These are phyloP conservation scores for Dufourea novaeangliae DNA, from an alignment of 1,140 invertebrate genomes.

Conservation along the genomic window DNA sequence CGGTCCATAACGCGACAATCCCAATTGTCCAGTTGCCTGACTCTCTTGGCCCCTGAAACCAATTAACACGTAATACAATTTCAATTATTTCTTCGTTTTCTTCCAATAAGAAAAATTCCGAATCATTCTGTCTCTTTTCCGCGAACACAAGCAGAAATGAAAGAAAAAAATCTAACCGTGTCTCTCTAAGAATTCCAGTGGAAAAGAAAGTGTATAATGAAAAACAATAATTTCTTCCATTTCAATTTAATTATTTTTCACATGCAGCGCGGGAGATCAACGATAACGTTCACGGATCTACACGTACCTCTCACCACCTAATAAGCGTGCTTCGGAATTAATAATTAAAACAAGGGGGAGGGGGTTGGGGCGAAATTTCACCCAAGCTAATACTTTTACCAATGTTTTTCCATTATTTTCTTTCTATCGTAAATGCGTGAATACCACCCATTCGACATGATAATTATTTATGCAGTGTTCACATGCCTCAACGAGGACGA, in stretches of 20 bases:
- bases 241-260: constrained; percentile 10
- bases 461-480: not conserved
- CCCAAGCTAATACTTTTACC: not conserved
- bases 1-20: constrained; percentile 65
- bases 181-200: too few species aligned
- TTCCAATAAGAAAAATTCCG: too few species aligned
- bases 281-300: not conserved
- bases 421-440: not conserved
- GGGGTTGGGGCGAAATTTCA: not conserved
- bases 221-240: not conserved
- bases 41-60: constrained; percentile 43
- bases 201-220: not conserved
- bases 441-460: not conserved
- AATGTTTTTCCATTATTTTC: not conserved
- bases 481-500: not conserved
- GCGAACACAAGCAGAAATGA: not conserved
- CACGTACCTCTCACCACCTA: not conserved
- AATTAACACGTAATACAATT: not conserved
- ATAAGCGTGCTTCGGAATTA: too few species aligned
- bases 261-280: not conserved
- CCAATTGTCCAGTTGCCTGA: constrained; percentile 53
- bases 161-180: not conserved
- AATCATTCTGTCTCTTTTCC: not conserved
- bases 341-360: not conserved
- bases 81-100: not conserved